A percentile compares a stretch with the other conserved stretches of the same genome.
Conservation (phyloP, 2,113 vertebrate genomes). For the Xiphophorus hellerii region DNA sequence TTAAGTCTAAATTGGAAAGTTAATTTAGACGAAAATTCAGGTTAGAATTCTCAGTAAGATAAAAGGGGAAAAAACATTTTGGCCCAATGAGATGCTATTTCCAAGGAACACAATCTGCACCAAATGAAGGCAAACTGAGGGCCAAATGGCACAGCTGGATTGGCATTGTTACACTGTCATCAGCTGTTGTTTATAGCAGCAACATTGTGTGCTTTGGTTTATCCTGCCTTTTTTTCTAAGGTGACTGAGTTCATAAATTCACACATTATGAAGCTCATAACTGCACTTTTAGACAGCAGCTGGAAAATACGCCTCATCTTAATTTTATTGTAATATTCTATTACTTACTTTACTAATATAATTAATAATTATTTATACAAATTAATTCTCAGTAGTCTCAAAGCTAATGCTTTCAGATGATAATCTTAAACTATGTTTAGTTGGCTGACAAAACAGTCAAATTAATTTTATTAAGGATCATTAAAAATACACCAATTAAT, state of each 20-base stretch:
- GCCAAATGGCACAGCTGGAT: conserved; percentile 52
- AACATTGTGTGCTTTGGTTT: conserved; percentile 32
- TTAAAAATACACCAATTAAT: neutral
- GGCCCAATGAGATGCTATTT: neutral
- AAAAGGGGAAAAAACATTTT: neutral
- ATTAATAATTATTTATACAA: neutral
- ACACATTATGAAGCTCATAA: neutral
- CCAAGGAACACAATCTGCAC: neutral
- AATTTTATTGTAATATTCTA: neutral
- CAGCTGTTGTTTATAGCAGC: conserved; percentile 49
- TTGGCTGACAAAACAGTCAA: neutral
- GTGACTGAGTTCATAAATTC: conserved; percentile 46
- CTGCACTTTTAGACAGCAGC: neutral
- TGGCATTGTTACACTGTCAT: conserved; percentile 64
- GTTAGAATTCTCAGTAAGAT: neutral
- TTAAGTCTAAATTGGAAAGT: no score
- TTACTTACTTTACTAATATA: neutral
- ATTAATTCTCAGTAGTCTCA: neutral
- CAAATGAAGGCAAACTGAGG: conserved; percentile 12
- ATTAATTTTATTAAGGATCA: neutral
- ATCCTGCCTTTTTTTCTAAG: conserved; percentile 44
- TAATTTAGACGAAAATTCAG: neutral
- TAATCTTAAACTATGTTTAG: neutral
- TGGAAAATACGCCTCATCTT: neutral
- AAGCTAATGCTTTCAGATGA: neutral